Conservation (phyloP, 2,113 vertebrate species). For the Lota lota region DNA sequence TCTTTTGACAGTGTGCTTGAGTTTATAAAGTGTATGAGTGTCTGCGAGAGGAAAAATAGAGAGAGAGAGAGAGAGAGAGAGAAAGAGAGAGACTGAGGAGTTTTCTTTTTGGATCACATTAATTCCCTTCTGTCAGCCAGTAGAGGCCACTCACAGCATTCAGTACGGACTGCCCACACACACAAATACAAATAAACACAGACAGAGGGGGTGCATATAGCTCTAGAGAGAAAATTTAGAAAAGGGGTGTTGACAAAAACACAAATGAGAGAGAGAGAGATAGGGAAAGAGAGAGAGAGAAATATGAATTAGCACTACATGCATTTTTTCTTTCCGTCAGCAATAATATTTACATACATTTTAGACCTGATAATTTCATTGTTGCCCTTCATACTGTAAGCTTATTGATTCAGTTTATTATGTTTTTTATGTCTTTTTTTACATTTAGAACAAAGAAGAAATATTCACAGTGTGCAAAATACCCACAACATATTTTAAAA, state of each 20-base stretch:
- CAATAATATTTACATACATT: slow-evolving; percentile 36
- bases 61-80: no score
- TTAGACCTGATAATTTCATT: slow-evolving; percentile 19
- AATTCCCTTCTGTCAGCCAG: slow-evolving; percentile 88
- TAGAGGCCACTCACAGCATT: slow-evolving; percentile 98
- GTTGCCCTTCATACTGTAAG: slow-evolving; percentile 8
- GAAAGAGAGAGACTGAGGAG: no score
- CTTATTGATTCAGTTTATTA: neutral
- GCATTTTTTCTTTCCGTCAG: slow-evolving; percentile 33
- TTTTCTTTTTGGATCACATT: slow-evolving; percentile 73
- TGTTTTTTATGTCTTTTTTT: no score
- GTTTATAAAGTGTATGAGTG: neutral
- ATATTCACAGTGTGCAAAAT: slow-evolving; percentile 1
- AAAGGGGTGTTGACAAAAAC: neutral
- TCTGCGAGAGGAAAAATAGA: neutral
- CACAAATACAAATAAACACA: slow-evolving; percentile 15
- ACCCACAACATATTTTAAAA: no score
- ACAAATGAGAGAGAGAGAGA: neutral
- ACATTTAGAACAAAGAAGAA: neutral
- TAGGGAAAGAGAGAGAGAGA: slow-evolving; percentile 26
- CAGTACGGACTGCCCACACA: slow-evolving; percentile 56
- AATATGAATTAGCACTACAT: slow-evolving; percentile 47
- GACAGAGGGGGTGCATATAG: neutral
- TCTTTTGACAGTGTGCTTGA: neutral
- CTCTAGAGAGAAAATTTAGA: slow-evolving; percentile 6